phyloP scores from a whole-genome alignment of 2,797 vertebrate genomes.

The Pangasius larnaudii region DNA sequence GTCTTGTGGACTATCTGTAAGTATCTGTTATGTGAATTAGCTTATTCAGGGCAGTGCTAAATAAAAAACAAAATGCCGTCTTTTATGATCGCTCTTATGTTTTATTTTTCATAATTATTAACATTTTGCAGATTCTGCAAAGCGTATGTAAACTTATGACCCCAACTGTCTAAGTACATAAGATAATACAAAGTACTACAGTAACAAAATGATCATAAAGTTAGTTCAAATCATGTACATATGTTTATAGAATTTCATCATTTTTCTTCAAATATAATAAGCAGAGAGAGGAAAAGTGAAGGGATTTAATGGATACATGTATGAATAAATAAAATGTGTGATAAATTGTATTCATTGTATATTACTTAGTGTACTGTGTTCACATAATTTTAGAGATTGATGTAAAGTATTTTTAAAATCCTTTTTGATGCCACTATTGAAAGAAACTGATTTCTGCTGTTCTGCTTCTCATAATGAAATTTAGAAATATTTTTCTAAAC shows the following conservation, averaged over 20 bases:
- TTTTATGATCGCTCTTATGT: no score
- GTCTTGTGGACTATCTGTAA: no score
- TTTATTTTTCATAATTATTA: no score
- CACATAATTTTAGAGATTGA: background rate
- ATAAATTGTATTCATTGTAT: background rate
- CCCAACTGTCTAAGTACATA: no score
- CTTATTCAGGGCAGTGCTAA: no score
- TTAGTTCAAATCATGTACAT: background rate
- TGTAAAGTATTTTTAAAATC: background rate
- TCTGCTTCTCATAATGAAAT: background rate
- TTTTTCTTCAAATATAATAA: background rate
- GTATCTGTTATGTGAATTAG: no score
- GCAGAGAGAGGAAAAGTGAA: background rate
- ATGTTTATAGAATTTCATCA: background rate
- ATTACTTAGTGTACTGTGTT: background rate
- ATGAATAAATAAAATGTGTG: no score
- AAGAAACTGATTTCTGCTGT: background rate
- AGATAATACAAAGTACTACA: background rate
- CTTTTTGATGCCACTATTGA: background rate
- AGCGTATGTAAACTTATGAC: no score
- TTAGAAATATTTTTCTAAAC: background rate
- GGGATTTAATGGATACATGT: background rate
- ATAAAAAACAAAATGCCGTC: no score
- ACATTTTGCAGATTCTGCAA: no score
- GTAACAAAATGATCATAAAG: background rate